Evolutionary conservation across 1,140 invertebrate species (phyloP).

Genomic region (Wiebesia pumilae): DNA sequence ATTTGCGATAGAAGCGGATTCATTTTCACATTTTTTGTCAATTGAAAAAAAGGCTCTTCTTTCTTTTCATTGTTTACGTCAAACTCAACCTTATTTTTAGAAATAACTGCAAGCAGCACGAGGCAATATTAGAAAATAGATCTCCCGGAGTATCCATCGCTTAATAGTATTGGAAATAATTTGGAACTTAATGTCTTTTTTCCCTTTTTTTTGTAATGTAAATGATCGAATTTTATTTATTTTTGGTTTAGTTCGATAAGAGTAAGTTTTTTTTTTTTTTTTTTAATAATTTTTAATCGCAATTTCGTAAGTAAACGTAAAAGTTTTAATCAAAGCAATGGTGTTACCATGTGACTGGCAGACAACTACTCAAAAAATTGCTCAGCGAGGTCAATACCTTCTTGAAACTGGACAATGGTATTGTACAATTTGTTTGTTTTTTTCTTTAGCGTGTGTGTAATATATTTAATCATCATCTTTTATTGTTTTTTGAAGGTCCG

Average conservation of each 20-base stretch:
- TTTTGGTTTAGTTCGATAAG: background rate
- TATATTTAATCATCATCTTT: background rate
- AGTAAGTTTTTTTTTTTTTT: background rate
- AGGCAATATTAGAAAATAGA: slow-evolving; percentile 35
- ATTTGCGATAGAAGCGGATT: slow-evolving; percentile 8
- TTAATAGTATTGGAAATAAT: background rate
- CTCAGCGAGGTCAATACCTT: slow-evolving; percentile 82
- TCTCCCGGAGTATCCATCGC: background rate
- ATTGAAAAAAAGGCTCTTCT: background rate
- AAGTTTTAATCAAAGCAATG: slow-evolving; percentile 55
- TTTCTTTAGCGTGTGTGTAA: background rate
- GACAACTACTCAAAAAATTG: slow-evolving; percentile 80
- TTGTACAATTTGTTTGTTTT: background rate
- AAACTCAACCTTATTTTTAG: slow-evolving; percentile 38
- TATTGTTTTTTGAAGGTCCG: slow-evolving; percentile 65
- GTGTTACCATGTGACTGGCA: slow-evolving; percentile 82
- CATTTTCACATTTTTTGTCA: slow-evolving; percentile 1
- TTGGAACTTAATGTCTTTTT: background rate
- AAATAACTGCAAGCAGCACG: slow-evolving; percentile 5
- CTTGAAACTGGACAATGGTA: slow-evolving; percentile 85
- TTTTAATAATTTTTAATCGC: background rate
- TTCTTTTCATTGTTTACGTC: slow-evolving; percentile 36
- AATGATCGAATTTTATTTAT: background rate
- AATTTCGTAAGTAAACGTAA: background rate
- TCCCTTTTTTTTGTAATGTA: background rate